Conservation (phyloP, 2,797 vertebrate species). For the Prunella strophiata region DNA sequence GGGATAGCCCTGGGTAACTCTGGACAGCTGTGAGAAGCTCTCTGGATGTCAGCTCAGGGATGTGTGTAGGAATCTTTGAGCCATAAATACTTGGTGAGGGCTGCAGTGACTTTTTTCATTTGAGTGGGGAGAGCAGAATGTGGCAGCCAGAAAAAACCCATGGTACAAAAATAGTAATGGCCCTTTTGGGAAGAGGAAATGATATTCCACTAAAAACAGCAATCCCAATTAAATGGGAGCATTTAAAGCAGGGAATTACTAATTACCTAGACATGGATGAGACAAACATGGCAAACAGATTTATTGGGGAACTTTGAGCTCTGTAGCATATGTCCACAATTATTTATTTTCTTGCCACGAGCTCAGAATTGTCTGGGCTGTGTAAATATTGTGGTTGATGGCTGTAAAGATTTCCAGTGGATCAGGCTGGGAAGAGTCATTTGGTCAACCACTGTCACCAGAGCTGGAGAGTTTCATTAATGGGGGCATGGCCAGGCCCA, state of each 20-base stretch:
- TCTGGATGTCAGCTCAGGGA: background rate
- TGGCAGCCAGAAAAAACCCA: slow-evolving; percentile 19
- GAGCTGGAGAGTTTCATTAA: background rate
- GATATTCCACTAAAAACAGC: background rate
- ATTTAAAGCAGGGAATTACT: background rate
- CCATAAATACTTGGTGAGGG: slow-evolving; percentile 44
- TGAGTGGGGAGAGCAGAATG: slow-evolving; percentile 46
- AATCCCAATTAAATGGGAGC: background rate
- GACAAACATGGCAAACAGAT: slow-evolving; percentile 32
- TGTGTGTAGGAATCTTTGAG: slow-evolving; percentile 33
- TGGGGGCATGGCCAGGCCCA: background rate
- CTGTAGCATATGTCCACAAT: background rate
- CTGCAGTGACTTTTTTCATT: slow-evolving; percentile 43
- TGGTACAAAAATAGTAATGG: slow-evolving; percentile 9
- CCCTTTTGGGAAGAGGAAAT: slow-evolving; percentile 50
- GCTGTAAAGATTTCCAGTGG: slow-evolving; percentile 15
- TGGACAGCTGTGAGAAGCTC: background rate
- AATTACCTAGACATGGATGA: slow-evolving; percentile 24
- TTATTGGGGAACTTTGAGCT: slow-evolving; percentile 38
- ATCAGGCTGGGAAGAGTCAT: background rate
- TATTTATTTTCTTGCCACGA: slow-evolving; percentile 37
- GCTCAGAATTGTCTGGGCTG: background rate
- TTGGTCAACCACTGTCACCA: background rate
- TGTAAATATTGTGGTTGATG: slow-evolving; percentile 52
- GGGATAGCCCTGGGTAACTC: background rate